A percentile compares a stretch with the other conserved stretches of the same genome.
phyloP scores from a whole-genome alignment of 53 echinoderm and acorn worm genomes.

The Patiria pectinifera region DNA sequence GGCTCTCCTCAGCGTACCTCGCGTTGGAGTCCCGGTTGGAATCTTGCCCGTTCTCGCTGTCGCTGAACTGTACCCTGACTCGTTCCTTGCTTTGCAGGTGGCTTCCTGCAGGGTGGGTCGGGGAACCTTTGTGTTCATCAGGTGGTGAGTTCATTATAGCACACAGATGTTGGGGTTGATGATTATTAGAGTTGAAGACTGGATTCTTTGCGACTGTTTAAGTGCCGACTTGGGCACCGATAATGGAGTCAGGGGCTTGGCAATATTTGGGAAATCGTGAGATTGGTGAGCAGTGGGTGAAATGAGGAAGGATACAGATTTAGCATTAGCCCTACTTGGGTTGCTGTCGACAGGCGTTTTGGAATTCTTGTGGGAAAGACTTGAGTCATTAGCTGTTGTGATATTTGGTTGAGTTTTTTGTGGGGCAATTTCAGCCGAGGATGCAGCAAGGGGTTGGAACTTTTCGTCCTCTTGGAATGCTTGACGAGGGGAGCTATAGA shows the following conservation, averaged over 20 bases:
- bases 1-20: conserved; percentile 77
- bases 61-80: conserved; percentile 69
- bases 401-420: not conserved
- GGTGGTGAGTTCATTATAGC: conserved; percentile 47
- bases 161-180: conserved; percentile 31
- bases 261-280: not conserved
- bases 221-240: not conserved
- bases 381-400: not conserved
- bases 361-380: not conserved
- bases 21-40: conserved; percentile 57
- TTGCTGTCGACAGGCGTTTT: not conserved
- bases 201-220: not conserved
- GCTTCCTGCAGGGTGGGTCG: conserved; percentile 39
- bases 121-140: conserved; percentile 50
- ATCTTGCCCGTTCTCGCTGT: conserved; percentile 12
- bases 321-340: not conserved
- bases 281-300: not conserved
- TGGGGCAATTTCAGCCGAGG: not conserved
- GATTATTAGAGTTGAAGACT: conserved; percentile 2
- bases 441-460: not conserved
- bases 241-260: not conserved
- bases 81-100: conserved; percentile 39
- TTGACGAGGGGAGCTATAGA: not conserved
- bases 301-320: conserved; percentile 49
- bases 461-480: no score